Percentiles rank a stretch among this genome's conserved stretches.
These are phyloP conservation scores for Poecilia wingei DNA, from an alignment of 2,797 vertebrate genomes.

Conservation along the genomic window DNA sequence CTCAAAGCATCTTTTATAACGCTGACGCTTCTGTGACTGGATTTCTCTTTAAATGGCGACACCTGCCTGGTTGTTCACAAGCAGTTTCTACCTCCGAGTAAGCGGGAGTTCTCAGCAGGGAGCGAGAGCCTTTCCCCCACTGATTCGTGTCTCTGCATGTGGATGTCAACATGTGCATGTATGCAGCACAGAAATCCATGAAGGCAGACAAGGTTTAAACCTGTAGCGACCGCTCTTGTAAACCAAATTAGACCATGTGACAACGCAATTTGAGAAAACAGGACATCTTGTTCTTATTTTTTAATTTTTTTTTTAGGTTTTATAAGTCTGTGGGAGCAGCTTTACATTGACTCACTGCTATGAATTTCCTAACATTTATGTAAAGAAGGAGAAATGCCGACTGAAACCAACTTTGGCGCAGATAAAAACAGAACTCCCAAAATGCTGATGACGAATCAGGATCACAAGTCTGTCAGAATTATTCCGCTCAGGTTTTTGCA, in stretches of 20 bases:
- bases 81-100: conserved; percentile 9
- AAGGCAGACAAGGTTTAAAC: not conserved
- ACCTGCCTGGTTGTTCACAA: conserved; percentile 24
- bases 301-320: not conserved
- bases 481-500: not conserved
- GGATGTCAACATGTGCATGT: not conserved
- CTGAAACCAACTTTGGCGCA: conserved; percentile 2
- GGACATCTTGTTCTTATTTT: conserved; percentile 12
- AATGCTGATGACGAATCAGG: conserved; percentile 19
- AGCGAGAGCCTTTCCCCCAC: conserved; percentile 10
- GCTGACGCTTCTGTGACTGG: not conserved
- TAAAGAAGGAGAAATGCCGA: not conserved
- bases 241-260: conserved; percentile 16
- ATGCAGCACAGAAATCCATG: not conserved
- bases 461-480: conserved; percentile 40
- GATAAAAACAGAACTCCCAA: conserved; percentile 7
- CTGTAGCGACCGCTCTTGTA: conserved; percentile 5
- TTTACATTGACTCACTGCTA: not conserved
- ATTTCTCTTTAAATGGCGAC: not conserved
- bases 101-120: conserved; percentile 12
- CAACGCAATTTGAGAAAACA: conserved; percentile 27
- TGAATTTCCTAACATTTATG: not conserved
- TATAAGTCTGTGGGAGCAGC: too few relatives aligned
- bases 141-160: not conserved
- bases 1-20: not conserved